phyloP scores from a whole-genome alignment of 2,113 vertebrate species.

The human (Homo sapiens) region GRCh38 chr4:31484501-31485000 shows the following conservation, averaged over 20 bases:
- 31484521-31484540: not conserved
- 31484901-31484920: not conserved
- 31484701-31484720: not conserved
- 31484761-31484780: constrained; percentile 17
- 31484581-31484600: not conserved
- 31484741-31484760: not conserved
- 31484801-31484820: not conserved
- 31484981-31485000: too few relatives aligned
- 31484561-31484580: not conserved
- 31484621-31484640: not conserved
- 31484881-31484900: not conserved
- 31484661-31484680: not conserved
- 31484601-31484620: not conserved
- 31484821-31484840: not conserved
- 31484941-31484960: not conserved
- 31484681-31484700: not conserved
- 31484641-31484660: not conserved
- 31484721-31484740: not conserved
- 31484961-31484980: too few relatives aligned
- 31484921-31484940: not conserved
- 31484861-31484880: not conserved
- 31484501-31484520: not conserved
- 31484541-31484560: not conserved
- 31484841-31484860: not conserved
- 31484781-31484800: not conserved